A percentile compares a stretch with the other conserved stretches of the same genome.
Evolutionary conservation across 1,140 invertebrate species (phyloP).

Genomic region (Temnothorax longispinosus): DNA sequence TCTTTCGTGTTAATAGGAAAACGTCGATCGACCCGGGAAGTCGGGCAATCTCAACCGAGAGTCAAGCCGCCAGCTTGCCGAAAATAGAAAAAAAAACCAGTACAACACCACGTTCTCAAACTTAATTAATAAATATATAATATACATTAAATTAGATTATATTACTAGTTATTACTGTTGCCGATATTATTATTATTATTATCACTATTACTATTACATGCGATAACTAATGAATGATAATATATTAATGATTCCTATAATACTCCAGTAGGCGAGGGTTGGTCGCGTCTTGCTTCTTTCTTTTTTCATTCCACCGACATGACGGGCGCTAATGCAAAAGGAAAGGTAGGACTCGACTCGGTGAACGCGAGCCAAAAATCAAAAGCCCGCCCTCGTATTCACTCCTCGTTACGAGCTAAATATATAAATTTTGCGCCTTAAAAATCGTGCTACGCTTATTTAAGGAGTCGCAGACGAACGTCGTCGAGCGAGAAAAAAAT

Average conservation of each 20-base stretch:
- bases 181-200: constrained; percentile 70
- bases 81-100: constrained; percentile 44
- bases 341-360: constrained; percentile 27
- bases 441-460: background rate
- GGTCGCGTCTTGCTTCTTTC: constrained; percentile 73
- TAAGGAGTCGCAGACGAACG: background rate
- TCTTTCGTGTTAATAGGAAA: background rate
- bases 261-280: constrained; percentile 80
- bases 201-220: constrained; percentile 76
- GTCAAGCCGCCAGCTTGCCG: constrained; percentile 51
- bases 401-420: constrained; percentile 5
- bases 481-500: constrained; percentile 11
- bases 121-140: constrained; percentile 85
- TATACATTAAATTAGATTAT: constrained; percentile 86
- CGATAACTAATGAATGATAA: constrained; percentile 85
- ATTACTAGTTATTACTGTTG: constrained; percentile 83
- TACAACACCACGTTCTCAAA: constrained; percentile 78
- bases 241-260: constrained; percentile 87
- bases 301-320: constrained; percentile 26
- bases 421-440: constrained; percentile 1
- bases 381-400: background rate
- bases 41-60: constrained; percentile 41
- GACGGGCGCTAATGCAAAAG: constrained; percentile 18
- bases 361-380: background rate
- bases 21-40: background rate